These are phyloP conservation scores for Steinernema scapterisci DNA, from an alignment of 2,888 invertebrate genomes.

Conservation along the genomic window DNA sequence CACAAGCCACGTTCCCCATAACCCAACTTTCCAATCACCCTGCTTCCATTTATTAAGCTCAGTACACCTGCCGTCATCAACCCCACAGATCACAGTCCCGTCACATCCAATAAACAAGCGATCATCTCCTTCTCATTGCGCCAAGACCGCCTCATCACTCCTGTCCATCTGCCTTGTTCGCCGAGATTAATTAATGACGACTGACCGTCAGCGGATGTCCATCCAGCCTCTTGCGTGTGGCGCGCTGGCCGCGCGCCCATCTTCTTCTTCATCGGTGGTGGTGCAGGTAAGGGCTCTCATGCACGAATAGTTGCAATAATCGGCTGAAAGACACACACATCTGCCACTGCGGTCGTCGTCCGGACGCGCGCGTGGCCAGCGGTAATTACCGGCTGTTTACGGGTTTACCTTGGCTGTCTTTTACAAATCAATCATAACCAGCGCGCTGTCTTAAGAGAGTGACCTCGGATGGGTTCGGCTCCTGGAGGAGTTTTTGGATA, in stretches of 20 bases:
- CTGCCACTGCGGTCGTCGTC: constrained; percentile 8
- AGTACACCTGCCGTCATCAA: no score
- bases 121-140: no score
- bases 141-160: background rate
- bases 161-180: constrained; percentile 12
- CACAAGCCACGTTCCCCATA: no score
- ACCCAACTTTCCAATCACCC: no score
- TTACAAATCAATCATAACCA: background rate
- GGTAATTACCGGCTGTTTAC: constrained; percentile 28
- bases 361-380: constrained; percentile 17
- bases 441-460: background rate
- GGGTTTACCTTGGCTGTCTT: background rate
- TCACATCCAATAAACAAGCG: no score
- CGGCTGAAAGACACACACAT: constrained; percentile 28
- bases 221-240: background rate
- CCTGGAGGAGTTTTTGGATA: no score
- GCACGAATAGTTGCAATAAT: constrained; percentile 32
- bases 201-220: background rate
- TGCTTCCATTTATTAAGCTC: no score
- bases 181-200: constrained; percentile 12
- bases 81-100: no score
- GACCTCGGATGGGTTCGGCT: background rate
- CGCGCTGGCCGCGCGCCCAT: background rate
- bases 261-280: background rate
- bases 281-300: constrained; percentile 21